Evolutionary conservation across 2,797 vertebrate species (phyloP), one percentile per base, ranked within the genome.

Genomic region (Melopsittacus undulatus): DNA sequence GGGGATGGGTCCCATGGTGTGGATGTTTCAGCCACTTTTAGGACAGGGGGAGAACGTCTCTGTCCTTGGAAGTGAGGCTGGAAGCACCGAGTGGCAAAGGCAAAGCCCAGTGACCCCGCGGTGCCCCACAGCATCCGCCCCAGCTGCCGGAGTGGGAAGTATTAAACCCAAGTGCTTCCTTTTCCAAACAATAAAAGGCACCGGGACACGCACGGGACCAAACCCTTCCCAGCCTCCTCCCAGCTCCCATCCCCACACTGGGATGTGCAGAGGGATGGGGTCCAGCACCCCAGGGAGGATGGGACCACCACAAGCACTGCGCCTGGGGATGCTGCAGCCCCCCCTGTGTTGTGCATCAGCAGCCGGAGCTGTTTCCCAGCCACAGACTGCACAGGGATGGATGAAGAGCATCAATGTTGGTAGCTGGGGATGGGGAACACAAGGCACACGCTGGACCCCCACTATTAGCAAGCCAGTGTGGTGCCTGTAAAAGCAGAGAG

Each of bases 101-200:
- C 48, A 26, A 59, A 29, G 81, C 73, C 68, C 11, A 1, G 26
- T 32, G 66, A 15, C 42, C 2, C 0, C 9, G 2, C 5, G 2
- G 66, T 10, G 42, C 87, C 77, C 95, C 27, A 5, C 87, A 34
- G 94, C 92, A 48, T 81, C 92, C 91, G 52, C 91, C 57, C 11
- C 5, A 45, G 79, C 67, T 5, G 84, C 54, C 5, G 34, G 73
- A 57, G 34, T 42, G 93, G 97, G 97, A 98, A 97, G 96, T 90
- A 96, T 97, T 95, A 92, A 95, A 97, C 91, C 72, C 76, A 92
- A 97, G 95, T 95, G 90, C 88, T 97, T 97, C 97, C 97, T 97
- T 97, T 95, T 81, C 73, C 90, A 97, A 97, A 97, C 97, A 97
- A 97, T 96, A 94, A 91, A 92, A 88, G 54, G 90, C 90, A 51